phyloP scores from a whole-genome alignment of 2,113 vertebrate species.

The Recurvirostra avosetta region DNA sequence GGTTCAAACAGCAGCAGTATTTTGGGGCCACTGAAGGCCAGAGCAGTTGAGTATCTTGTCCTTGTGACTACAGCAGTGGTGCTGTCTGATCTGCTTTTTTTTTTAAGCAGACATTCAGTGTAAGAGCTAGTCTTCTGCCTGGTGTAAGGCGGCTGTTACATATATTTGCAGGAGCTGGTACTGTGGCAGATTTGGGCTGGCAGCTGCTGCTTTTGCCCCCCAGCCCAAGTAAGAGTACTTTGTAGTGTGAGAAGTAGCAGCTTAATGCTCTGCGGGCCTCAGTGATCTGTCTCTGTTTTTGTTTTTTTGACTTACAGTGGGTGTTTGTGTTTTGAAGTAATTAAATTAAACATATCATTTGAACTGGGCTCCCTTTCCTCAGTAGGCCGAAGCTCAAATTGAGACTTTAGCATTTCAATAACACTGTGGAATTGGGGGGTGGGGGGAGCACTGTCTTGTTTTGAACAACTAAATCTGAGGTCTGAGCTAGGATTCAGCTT shows the following conservation, averaged over 20 bases:
- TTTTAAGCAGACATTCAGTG: not conserved
- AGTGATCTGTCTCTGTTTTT: not conserved
- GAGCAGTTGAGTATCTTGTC: not conserved
- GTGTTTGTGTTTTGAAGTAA: not conserved
- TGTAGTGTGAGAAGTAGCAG: not conserved
- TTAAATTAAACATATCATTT: not conserved
- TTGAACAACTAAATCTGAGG: not conserved
- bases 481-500: not conserved
- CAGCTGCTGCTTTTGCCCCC: not conserved
- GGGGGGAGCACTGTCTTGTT: not conserved
- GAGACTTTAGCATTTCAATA: not conserved
- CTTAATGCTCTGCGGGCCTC: not conserved
- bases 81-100: not conserved
- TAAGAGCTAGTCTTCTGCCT: not conserved
- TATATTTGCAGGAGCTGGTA: not conserved
- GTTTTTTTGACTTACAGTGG: not conserved
- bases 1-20: not conserved
- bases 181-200: not conserved
- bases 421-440: not conserved
- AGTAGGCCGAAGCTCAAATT: not conserved
- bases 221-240: not conserved
- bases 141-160: not conserved
- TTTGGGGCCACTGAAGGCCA: not conserved
- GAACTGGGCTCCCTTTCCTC: not conserved
- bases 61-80: not conserved